Evolutionary conservation across 2,113 vertebrate species (phyloP).

Genomic region (Dermatemys mawii): DNA sequence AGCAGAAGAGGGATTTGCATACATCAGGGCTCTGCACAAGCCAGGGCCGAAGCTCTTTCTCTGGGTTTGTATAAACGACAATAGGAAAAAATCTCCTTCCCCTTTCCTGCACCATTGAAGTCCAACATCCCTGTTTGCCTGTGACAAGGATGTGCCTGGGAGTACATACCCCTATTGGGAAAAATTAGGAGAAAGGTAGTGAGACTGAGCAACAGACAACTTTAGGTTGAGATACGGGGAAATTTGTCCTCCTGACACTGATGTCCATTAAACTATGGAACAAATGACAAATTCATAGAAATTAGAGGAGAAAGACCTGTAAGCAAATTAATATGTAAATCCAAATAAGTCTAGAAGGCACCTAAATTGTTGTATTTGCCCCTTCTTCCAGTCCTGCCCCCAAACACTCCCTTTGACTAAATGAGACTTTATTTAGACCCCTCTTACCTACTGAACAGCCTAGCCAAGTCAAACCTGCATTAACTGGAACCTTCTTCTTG

Average conservation of each 20-base stretch:
- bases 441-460: background rate
- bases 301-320: rapidly evolving
- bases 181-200: background rate
- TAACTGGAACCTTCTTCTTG: background rate
- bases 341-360: background rate
- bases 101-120: background rate
- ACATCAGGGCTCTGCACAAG: slow-evolving; percentile 69
- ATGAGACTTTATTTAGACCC: background rate
- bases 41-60: slow-evolving; percentile 65
- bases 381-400: background rate
- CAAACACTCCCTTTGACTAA: background rate
- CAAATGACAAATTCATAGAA: background rate
- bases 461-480: background rate
- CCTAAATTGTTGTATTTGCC: background rate
- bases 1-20: slow-evolving; percentile 78
- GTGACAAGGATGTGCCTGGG: background rate
- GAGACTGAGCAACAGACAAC: background rate
- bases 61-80: slow-evolving; percentile 57
- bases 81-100: slow-evolving; percentile 53
- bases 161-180: background rate
- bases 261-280: rapidly evolving
- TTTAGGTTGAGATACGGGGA: background rate
- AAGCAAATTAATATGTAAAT: background rate
- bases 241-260: background rate
- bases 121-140: background rate